Evolutionary conservation across 2,797 vertebrate genomes (phyloP), one percentile per base, ranked within the genome.

Genomic region (Channa striata): DNA sequence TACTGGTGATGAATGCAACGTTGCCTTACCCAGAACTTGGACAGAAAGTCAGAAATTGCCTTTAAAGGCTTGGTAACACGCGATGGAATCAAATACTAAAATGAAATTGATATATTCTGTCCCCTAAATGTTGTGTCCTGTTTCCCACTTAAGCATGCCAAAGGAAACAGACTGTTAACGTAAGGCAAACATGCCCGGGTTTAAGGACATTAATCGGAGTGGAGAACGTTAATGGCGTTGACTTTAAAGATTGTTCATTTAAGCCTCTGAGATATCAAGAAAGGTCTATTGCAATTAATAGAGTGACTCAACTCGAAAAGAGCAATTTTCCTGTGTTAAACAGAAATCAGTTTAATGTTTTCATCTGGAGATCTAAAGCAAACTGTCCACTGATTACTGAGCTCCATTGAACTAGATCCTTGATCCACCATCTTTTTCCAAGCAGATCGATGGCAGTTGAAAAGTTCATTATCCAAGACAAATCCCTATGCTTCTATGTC

Each of bases 401-500:
- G 68, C 64, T 79, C 56, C 59, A 77, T 83, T 76, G 82, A 79
- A 78, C 78, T 61, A 49, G 61, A 82, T 81, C 76, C 85, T 74
- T 84, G 80, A 87, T 88, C 77, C 68, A 64, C 68, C 60, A 8
- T 85, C 75, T 87, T 75, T 77, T 80, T 83, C 68, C 53, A 42
- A 47, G 79, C 78, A 89, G 87, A 95, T 94, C 90, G 78, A 93
- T 93, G 85, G 66, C 43, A 76, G 90, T 89, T 92, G 84, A 93
- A 92, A 85, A 94, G 92, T 93, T 94, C 92, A 94, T 94, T 93
- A 94, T 90, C 89, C 85, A 74, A 89, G 87, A 92, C 89, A 89
- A 93, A 93, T 93, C 92, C 84, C 91, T 93, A 87, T 70, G 81
- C 85, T 58, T 74, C 76, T 79, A 79, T 74, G 81, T 70, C 80